Base-by-base conservation (phyloP, 2,797 vertebrate genomes). In the Esox lucius region DNA sequence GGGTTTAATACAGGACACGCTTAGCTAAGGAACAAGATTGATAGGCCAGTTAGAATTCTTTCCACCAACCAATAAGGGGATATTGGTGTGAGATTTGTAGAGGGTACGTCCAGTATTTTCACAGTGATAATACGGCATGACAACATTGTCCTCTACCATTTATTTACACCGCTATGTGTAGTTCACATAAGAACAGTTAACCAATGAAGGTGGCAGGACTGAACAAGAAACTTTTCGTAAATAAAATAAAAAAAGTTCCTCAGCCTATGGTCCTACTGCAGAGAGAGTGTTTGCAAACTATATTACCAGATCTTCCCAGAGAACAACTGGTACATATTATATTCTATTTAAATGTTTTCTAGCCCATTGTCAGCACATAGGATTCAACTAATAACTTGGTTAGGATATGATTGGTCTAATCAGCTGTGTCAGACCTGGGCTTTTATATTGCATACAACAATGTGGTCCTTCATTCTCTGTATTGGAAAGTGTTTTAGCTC, bases 31-130 rank as follows among this genome's bases (percentile, higher is more conserved):
- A 31, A 31, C 28, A 31, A 31, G 31, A 31, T 31, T 31, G 1
- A 31, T 28, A 31, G 1, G 28, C 28, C 28, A 31, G 28, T 31
- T 31, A 15, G 22, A n/a, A 61, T 1, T 22, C 59, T 24, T 22
- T 61, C 59, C 22, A 24, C 59, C n/a, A 28, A 31, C 28, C 28
- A 31, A 31, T 31, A 31, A 31, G 28, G 1, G 28, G 28, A 31
- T 62, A 62, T 22, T 62, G 61, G 24, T 62, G 24, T 62, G 61
- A 28, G 61, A 62, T 62, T 62, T 62, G 61, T n/a, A 28, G 13
- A 5, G 61, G 61, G 61, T 11, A 16, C 22, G 5, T 62, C 13
- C 61, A 62, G 26, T 26, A 62, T 26, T 56, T 59, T 59, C 56
- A 59, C n/a, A 9, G 9, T 59, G n/a, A 59, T 24, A 24, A 8